These are phyloP conservation scores for Orestias chungarensis DNA, from an alignment of 2,797 vertebrate genomes.

Conservation along the genomic window DNA sequence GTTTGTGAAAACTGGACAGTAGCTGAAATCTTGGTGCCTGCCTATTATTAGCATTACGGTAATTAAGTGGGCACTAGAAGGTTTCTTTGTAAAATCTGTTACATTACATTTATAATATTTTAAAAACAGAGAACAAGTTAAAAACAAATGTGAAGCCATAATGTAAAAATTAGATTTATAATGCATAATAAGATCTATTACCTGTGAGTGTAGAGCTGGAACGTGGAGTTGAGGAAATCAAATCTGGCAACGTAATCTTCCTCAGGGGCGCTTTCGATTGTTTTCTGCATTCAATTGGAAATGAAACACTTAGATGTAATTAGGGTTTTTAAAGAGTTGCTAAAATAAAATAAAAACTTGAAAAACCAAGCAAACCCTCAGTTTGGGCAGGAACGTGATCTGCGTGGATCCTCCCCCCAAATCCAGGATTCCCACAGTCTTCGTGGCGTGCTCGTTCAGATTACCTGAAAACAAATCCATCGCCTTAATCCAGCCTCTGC, in stretches of 20 bases:
- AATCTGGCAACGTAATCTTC: conserved; percentile 85
- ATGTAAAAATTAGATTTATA: neutral
- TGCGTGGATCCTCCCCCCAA: conserved; percentile 97
- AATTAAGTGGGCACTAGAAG: conserved; percentile 17
- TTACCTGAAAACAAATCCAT: conserved; percentile 81
- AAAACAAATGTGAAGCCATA: neutral
- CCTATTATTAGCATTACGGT: conserved; percentile 15
- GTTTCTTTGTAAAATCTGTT: neutral
- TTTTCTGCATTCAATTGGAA: conserved; percentile 81
- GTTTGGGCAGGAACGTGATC: conserved; percentile 93
- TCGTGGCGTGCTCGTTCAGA: conserved; percentile 77
- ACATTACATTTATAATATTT: neutral
- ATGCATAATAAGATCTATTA: conserved; percentile 52
- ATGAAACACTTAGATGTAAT: neutral
- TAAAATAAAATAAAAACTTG: conserved; percentile 11
- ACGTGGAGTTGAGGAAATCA: conserved; percentile 91
- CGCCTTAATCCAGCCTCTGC: conserved; percentile 38
- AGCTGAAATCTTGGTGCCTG: conserved; percentile 33
- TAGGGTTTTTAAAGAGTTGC: neutral
- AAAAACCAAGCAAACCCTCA: conserved; percentile 80
- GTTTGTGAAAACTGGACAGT: conserved; percentile 23
- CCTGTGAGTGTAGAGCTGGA: conserved; percentile 93
- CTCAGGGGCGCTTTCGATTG: conserved; percentile 82
- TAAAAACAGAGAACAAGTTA: too few species aligned
- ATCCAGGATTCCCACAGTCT: conserved; percentile 92